These are phyloP conservation scores for Andrena trimmerana DNA, from an alignment of 2,888 invertebrate genomes.

Conservation along the genomic window DNA sequence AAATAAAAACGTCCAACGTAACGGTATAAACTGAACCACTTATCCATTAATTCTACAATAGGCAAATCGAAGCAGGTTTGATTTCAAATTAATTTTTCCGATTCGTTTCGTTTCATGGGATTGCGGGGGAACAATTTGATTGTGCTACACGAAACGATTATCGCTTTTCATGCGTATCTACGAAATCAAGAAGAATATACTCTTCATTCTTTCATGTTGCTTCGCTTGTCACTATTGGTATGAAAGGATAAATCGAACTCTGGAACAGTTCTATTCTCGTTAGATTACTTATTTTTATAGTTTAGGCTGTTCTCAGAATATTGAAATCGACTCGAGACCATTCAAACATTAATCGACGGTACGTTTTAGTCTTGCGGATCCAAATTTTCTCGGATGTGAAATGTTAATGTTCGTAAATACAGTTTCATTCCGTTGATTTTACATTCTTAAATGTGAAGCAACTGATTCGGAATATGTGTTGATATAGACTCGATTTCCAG, in stretches of 20 bases:
- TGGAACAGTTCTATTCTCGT: slow-evolving; percentile 9
- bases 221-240: slow-evolving; percentile 10
- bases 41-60: background rate
- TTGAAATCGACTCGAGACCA: slow-evolving; percentile 43
- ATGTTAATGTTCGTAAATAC: no score
- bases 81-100: background rate
- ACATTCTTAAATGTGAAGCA: background rate
- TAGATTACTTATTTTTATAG: slow-evolving; percentile 44
- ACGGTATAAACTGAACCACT: background rate
- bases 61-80: background rate
- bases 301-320: slow-evolving; percentile 41
- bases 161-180: background rate
- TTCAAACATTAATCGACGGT: background rate
- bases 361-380: background rate
- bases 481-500: slow-evolving; percentile 39
- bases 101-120: background rate
- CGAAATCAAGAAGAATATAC: background rate
- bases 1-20: slow-evolving; percentile 41
- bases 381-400: background rate
- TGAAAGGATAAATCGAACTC: slow-evolving; percentile 18
- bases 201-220: background rate
- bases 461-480: background rate
- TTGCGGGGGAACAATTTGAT: background rate
- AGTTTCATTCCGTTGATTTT: no score
- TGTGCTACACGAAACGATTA: background rate